Evolutionary conservation across 1,140 invertebrate genomes (phyloP).

Genomic region (Drosophila lini): DNA sequence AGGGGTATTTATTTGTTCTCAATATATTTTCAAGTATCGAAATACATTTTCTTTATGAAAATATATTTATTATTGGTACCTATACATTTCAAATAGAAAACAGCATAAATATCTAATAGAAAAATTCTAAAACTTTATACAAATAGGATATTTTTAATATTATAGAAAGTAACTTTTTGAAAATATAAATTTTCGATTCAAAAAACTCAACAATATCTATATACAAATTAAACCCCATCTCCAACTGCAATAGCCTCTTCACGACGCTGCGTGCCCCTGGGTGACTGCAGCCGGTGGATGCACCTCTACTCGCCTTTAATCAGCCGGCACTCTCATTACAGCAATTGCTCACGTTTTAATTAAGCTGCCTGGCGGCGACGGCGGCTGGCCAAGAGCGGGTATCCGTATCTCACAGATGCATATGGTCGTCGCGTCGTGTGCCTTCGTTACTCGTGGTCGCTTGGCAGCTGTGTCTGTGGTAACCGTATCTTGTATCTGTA

Average conservation of each 20-base stretch:
- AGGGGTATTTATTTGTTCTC: no score
- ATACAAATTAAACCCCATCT: no score
- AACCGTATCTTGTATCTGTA: constrained; percentile 17
- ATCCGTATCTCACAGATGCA: constrained; percentile 48
- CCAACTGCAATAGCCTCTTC: not conserved
- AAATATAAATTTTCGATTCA: not conserved
- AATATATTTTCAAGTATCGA: no score
- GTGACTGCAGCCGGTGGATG: constrained; percentile 5
- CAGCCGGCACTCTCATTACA: constrained; percentile 52
- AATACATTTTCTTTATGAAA: no score
- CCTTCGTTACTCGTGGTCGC: constrained; percentile 13
- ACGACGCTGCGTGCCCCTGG: constrained; percentile 23
- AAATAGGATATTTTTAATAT: no score
- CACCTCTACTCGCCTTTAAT: constrained; percentile 39
- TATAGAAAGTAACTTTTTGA: no score
- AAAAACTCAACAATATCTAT: not conserved
- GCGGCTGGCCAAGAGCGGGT: constrained; percentile 15
- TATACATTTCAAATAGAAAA: no score
- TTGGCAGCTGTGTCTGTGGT: constrained; percentile 16
- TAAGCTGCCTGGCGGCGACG: constrained; percentile 31
- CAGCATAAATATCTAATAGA: no score
- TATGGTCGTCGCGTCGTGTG: constrained; percentile 14
- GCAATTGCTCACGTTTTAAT: constrained; percentile 70
- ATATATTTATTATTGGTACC: no score
- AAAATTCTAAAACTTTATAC: no score